Evolutionary conservation across 1,140 invertebrate species (phyloP), one percentile per base, ranked within the genome.

Genomic region (Apis laboriosa): DNA sequence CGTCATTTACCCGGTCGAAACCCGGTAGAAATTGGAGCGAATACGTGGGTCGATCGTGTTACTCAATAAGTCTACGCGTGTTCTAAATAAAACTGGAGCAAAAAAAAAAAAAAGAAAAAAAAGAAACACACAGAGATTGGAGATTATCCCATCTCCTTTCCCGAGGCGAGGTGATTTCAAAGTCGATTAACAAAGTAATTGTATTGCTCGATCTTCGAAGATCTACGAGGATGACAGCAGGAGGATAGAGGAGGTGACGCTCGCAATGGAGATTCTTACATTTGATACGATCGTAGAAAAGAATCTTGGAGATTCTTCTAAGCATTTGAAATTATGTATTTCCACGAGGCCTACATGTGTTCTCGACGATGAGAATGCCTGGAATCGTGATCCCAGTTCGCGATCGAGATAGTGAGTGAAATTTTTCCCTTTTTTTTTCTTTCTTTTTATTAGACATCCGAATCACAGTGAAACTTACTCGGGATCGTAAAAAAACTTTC

Each of bases 11-110:
- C 72, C 80, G 83, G 88, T 90, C 82, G 17, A 24, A 17, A 34
- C 15, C 34, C 28, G 84, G 61, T 88, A 79, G 86, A 89, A 92
- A 90, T 90, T 87, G 89, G 84, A 79, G 78, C 81, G 84, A 84
- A 80, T 75, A 72, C 86, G 87, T 77, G 24, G 80, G 74, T 58
- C 15, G 74, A n/a, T 17, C n/a, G 9, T 5, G 21, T 82, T 82
- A 51, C 73, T 55, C 74, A 82, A 82, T 77, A 43, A 5, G 19
- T 53, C 24, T 53, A 8, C 24, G 60, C 17, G 19, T 24, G 80
- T 13, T 68, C 73, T 60, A 82, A 58, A 58, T 81, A 49, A n/a
- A 28, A 56, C 11, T 8, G 19, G 34, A 51, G 5, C 34, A 43
- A 9, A 19, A 34, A 34, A 34, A 34, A 34, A 34, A 34, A 3